Evolutionary conservation across 2,888 invertebrate genomes (phyloP).

Genomic region (Lamellibrachia satsuma): DNA sequence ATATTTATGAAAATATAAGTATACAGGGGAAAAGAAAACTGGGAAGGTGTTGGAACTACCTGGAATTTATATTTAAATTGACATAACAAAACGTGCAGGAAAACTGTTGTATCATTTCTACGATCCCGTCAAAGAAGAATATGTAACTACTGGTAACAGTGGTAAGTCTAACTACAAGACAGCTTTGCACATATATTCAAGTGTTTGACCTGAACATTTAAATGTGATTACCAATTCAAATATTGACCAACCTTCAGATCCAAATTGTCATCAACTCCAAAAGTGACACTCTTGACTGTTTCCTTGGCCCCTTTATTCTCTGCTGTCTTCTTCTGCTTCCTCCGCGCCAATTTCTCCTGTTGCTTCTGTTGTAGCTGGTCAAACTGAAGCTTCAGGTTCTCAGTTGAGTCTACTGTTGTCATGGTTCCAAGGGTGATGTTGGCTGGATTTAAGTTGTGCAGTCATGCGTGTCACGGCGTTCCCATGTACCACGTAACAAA

Average conservation of each 20-base stretch:
- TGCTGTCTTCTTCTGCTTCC: slow-evolving; percentile 51
- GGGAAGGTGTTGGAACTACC: too few species aligned
- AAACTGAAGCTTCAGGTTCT: slow-evolving; percentile 50
- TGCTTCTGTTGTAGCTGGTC: slow-evolving; percentile 59
- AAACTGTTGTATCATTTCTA: too few species aligned
- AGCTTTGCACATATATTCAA: not conserved
- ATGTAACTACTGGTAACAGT: too few species aligned
- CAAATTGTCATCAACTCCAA: slow-evolving; percentile 57
- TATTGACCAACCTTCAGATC: slow-evolving; percentile 41
- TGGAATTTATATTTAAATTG: too few species aligned
- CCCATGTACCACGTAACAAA: not conserved
- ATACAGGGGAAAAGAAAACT: too few species aligned
- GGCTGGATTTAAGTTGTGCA: not conserved
- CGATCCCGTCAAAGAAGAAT: too few species aligned
- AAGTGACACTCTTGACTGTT: slow-evolving; percentile 32
- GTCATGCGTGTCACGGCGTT: not conserved
- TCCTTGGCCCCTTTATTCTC: slow-evolving; percentile 37
- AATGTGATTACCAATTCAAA: not conserved
- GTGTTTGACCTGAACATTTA: not conserved
- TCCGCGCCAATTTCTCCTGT: slow-evolving; percentile 51
- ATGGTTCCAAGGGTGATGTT: not conserved
- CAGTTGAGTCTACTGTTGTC: not conserved
- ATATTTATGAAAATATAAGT: too few species aligned
- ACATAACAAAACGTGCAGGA: too few species aligned
- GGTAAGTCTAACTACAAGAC: too few species aligned